Base-by-base conservation (phyloP, 2,797 vertebrate genomes). In the Smutsia temminckii region DNA sequence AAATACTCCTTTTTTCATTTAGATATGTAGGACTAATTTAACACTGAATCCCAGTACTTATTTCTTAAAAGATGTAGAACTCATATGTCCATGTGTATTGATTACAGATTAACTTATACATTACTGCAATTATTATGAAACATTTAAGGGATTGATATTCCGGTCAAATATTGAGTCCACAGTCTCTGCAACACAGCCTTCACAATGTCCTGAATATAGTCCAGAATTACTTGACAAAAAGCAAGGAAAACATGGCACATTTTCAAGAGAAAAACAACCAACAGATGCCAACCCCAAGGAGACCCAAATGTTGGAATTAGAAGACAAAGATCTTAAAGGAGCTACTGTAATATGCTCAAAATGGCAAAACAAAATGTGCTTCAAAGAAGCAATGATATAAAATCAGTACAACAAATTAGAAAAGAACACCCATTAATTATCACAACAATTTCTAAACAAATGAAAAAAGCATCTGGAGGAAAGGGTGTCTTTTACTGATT, bases 251-350 rank as follows among this genome's bases (percentile, higher is more conserved):
- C 40, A 78, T 8, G n/a, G 72, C 25, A 29, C 59, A 91, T 49
- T 95, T 92, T 86, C 49, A 94, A 84, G 42, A 37, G 21, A 69
- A 75, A 78, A 93, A 91, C 2, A 86, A 32, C 40, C 14, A 88
- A 81, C 27, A n/a, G 49, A 59, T 85, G 51, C 27, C 77, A 94
- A 75, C 25, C 12, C n/a, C 49, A 69, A 55, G 27, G 59, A 81
- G 75, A 81, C 23, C 40, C 21, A 77, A n/a, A 87, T 89, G 66
- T 53, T 72, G 27, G 25, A 79, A 89, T 37, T 63, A n/a, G 57
- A 84, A 92, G 49, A 55, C n/a, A 94, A 94, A 64, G 49, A 87
- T 32, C 71, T 83, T 61, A 89, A 84, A 90, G 64, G 18, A 86
- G 66, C 29, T 57, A 84, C 77, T 71, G 53, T 57, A 63, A 85